A percentile compares a stretch with the other conserved stretches of the same genome.
These are phyloP conservation scores for Eilema griseolum DNA, from an alignment of 2,888 invertebrate species.

Conservation along the genomic window DNA sequence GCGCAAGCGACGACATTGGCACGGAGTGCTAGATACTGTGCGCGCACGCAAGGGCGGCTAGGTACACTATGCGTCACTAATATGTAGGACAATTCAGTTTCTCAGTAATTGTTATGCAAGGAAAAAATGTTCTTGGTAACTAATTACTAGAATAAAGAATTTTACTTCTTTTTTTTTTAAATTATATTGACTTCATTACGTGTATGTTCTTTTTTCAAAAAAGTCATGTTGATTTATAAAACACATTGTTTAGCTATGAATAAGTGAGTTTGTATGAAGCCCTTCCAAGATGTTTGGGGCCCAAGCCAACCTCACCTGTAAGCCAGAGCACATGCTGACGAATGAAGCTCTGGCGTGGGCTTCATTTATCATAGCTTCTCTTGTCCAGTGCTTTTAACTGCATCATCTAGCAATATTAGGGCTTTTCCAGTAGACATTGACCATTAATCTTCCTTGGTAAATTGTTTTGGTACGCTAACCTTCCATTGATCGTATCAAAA, in stretches of 20 bases:
- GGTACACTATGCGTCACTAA: constrained; percentile 54
- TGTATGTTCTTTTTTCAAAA: not conserved
- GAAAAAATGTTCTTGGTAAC: not conserved
- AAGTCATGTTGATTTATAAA: not conserved
- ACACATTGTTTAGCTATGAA: not conserved
- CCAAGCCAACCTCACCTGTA: too few species aligned
- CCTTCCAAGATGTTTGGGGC: too few species aligned
- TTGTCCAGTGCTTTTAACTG: too few species aligned
- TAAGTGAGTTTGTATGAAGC: too few species aligned
- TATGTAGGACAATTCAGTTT: constrained; percentile 40
- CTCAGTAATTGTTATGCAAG: constrained; percentile 36
- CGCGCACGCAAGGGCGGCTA: constrained; percentile 82
- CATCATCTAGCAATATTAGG: too few species aligned
- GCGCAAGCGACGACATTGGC: constrained; percentile 79
- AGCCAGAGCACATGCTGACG: too few species aligned
- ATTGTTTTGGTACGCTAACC: too few species aligned
- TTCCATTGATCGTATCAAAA: too few species aligned
- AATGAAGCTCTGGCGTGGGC: too few species aligned
- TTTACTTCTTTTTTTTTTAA: not conserved
- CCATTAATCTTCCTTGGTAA: too few species aligned
- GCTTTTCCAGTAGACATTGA: too few species aligned
- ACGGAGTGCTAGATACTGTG: constrained; percentile 70
- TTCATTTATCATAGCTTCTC: too few species aligned
- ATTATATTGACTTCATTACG: not conserved
- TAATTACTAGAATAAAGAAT: not conserved